Percentiles rank a stretch among this genome's conserved stretches.
Evolutionary conservation across 2,888 invertebrate genomes (phyloP).

Genomic region (Arrhopalites spinosus): DNA sequence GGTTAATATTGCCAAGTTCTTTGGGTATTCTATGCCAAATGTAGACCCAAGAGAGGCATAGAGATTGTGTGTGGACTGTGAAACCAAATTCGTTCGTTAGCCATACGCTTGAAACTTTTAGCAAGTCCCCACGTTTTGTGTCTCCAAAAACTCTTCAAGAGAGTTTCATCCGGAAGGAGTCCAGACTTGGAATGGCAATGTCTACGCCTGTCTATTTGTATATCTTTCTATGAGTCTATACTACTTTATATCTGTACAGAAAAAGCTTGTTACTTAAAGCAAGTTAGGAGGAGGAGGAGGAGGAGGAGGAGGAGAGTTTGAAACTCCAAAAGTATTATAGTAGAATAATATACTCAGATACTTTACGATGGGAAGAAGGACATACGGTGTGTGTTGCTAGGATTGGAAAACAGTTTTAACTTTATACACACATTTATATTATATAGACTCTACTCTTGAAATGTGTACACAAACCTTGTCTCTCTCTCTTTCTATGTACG

Average conservation of each 20-base stretch:
- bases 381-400: not conserved
- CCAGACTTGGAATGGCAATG: too few relatives aligned
- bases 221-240: too few relatives aligned
- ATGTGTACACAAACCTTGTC: not conserved
- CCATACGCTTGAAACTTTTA: slow-evolving; percentile 44
- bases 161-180: too few relatives aligned
- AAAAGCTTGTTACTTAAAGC: too few relatives aligned
- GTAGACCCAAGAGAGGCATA: slow-evolving; percentile 50
- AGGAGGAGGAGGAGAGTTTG: too few relatives aligned
- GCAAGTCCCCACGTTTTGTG: slow-evolving; percentile 36
- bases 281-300: too few relatives aligned
- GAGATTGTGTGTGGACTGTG: slow-evolving; percentile 47
- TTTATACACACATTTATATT: not conserved
- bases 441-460: too few relatives aligned
- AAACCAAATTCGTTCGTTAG: slow-evolving; percentile 53
- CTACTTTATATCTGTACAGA: too few relatives aligned
- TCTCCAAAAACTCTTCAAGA: not conserved
- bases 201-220: too few relatives aligned
- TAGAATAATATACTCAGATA: not conserved
- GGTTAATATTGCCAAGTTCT: slow-evolving; percentile 22
- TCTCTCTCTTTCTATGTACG: not conserved
- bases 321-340: not conserved
- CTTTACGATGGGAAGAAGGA: slow-evolving; percentile 24
- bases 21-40: slow-evolving; percentile 31
- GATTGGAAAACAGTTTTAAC: slow-evolving; percentile 17